Conservation (phyloP, 2,797 vertebrate genomes). For the Sternarchorhynchus goeldii region DNA sequence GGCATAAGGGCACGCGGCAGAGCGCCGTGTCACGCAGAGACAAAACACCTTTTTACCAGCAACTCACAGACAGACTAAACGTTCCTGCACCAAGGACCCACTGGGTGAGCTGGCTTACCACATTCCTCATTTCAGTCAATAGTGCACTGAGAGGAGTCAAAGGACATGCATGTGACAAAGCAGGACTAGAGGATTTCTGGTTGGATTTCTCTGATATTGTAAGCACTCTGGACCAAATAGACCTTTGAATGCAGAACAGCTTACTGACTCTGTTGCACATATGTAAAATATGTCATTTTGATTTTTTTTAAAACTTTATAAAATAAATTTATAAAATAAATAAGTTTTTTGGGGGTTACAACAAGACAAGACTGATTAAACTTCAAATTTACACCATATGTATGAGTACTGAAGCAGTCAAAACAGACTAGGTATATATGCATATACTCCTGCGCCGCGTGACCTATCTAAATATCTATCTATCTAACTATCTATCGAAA, state of each 20-base stretch:
- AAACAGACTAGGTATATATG: no score
- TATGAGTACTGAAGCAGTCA: no score
- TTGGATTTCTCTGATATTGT: background rate
- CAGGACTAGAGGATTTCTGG: constrained; percentile 1
- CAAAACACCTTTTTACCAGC: constrained; percentile 63
- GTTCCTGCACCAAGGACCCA: constrained; percentile 52
- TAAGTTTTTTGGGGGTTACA: no score
- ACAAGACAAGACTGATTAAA: no score
- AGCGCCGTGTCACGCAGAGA: constrained; percentile 57
- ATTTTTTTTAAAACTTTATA: background rate
- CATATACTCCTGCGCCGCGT: no score
- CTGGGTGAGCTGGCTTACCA: constrained; percentile 53
- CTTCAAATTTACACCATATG: no score
- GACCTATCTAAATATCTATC: background rate
- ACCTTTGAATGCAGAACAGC: background rate
- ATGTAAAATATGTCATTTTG: no score
- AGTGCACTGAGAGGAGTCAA: constrained; percentile 21
- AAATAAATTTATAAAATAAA: background rate
- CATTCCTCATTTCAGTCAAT: constrained; percentile 41
- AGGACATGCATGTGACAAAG: constrained; percentile 30
- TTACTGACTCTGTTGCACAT: background rate
- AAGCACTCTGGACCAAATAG: background rate
- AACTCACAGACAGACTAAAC: constrained; percentile 62
- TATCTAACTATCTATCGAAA: background rate
- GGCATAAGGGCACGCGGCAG: constrained; percentile 56